Evolutionary conservation across 1,140 invertebrate species (phyloP), one percentile per base, ranked within the genome.

Genomic region (Glossosoma conforme): DNA sequence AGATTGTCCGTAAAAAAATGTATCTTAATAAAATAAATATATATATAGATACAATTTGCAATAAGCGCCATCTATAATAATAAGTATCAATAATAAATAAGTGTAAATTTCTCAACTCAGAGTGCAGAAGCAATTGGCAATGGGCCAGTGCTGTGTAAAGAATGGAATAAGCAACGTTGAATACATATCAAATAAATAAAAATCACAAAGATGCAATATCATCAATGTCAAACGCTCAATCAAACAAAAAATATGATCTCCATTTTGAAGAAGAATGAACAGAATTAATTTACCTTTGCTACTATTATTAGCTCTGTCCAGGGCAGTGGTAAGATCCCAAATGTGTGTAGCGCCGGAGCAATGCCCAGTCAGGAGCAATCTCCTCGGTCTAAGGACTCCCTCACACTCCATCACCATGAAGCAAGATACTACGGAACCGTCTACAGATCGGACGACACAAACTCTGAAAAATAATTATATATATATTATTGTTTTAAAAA

Each of bases 391-490:
- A 10, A 93, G 91, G 0, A 91, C 92, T 0, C 93, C 93, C 74
- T 98, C 95, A 69, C 93, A 98, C 70, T 98, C 94, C 64, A 97
- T 93, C 10, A 97, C 91, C 68, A 90, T 93, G 74, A 98, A 98
- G 2, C 93, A 91, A 44, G 90, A 95, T 28, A 98, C 93, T 6
- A 85, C 86, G n/a, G 91, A 91, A 3, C 85, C 84, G 77, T 99
- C 96, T 11, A 97, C 91, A 0, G 95, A 93, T 60, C 87, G 84
- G 53, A 97, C 94, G 1, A 93, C 86, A 67, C 93, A 97, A n/a
- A 97, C 90, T 58, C 93, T 89, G 69, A 52, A 68, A 59, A 59
- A 54, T 41, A 33, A 48, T 36, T 38, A 6, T 3, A 18, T n/a
- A 22, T 20, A 37, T 18, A 17, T 13, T 6, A 22, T 37, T 37